Base-by-base conservation (phyloP, 2,113 vertebrate species). In the Corythaeola cristata region DNA sequence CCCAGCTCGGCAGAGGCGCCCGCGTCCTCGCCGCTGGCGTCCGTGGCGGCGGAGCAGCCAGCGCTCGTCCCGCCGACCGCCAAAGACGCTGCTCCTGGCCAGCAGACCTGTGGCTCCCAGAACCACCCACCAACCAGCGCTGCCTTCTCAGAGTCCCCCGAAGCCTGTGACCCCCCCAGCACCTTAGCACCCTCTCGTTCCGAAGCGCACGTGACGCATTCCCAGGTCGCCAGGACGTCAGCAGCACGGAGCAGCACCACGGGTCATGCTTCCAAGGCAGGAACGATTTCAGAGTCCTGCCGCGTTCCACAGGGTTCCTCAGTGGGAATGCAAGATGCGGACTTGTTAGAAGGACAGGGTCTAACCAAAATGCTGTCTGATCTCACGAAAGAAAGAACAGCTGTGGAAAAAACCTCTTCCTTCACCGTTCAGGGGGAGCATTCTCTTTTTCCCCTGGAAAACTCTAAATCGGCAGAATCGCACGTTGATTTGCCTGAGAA, bases 341-440 rank as follows among this genome's bases (percentile, higher is more conserved):
- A 97, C 73, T 91, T 98, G 80, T 85, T 98, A 86, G 98, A 98
- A 85, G 98, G 96, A 26, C 98, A 97, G 5, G 97, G 98, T 75
- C 96, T 98, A 81, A 98, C 95, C 47, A 97, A 95, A 92, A 96
- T 98, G 97, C 91, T 98, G 0, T 98, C 98, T 60, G 98, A 98
- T 76, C 95, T 98, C 68, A 95, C 97, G 4, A 98, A 98, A 94
- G 98, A 97, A 71, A 95, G 94, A 87, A 93, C 97, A 67, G 80
- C 90, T 44, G 78, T 83, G 75, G 96, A 97, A 89, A 98, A 98
- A 95, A 9, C 9, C 5, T 91, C 97, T 85, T 97, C 97, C 21
- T 97, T 97, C 84, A 76, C 97, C 1, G 22, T 93, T 55, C 98
- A 96, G 41, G 95, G 92, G 24, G 96, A 96, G 24, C 97, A 95